A percentile compares a stretch with the other conserved stretches of the same genome.
These are phyloP conservation scores for Lordiphosa mommai DNA, from an alignment of 1,140 invertebrate species.

Conservation along the genomic window DNA sequence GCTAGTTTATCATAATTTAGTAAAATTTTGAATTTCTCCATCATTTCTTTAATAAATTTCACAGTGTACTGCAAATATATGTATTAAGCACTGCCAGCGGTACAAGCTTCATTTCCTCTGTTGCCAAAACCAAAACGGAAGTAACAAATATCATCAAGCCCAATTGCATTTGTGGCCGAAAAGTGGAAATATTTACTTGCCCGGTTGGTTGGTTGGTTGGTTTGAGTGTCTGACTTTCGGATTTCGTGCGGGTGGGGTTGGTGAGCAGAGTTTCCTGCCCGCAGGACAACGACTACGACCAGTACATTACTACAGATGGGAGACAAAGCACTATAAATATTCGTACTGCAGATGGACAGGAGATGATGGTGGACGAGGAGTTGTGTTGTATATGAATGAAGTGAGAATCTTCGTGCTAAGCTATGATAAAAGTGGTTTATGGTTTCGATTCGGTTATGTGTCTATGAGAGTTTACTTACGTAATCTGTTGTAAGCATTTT, in stretches of 20 bases:
- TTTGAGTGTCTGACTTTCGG: not conserved
- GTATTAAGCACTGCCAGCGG: slow-evolving; percentile 16
- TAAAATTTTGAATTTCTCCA: no score
- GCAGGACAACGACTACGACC: slow-evolving; percentile 20
- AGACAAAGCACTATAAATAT: not conserved
- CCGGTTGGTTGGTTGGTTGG: slow-evolving; percentile 1
- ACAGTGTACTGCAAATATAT: no score
- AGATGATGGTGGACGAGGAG: slow-evolving; percentile 7
- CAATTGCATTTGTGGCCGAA: slow-evolving; percentile 76
- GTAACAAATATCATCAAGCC: slow-evolving; percentile 75
- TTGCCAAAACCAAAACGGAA: slow-evolving; percentile 64
- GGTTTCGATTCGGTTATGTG: slow-evolving; percentile 32
- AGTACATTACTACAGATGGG: slow-evolving; percentile 5
- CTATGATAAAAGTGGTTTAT: slow-evolving; percentile 67
- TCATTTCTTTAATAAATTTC: no score
- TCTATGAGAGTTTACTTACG: slow-evolving; percentile 23
- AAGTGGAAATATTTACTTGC: slow-evolving; percentile 72
- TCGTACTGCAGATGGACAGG: slow-evolving; percentile 30
- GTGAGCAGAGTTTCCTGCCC: slow-evolving; percentile 25
- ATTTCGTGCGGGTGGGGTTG: slow-evolving; percentile 1
- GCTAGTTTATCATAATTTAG: no score
- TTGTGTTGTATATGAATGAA: slow-evolving; percentile 12
- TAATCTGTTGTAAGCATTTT: slow-evolving; percentile 46
- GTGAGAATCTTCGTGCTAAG: slow-evolving; percentile 32
- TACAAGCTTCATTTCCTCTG: slow-evolving; percentile 61